Percentiles rank a stretch among this genome's conserved stretches.
phyloP scores from a whole-genome alignment of 2,888 invertebrate species.

The Imbricaverruca yamaguchii region DNA sequence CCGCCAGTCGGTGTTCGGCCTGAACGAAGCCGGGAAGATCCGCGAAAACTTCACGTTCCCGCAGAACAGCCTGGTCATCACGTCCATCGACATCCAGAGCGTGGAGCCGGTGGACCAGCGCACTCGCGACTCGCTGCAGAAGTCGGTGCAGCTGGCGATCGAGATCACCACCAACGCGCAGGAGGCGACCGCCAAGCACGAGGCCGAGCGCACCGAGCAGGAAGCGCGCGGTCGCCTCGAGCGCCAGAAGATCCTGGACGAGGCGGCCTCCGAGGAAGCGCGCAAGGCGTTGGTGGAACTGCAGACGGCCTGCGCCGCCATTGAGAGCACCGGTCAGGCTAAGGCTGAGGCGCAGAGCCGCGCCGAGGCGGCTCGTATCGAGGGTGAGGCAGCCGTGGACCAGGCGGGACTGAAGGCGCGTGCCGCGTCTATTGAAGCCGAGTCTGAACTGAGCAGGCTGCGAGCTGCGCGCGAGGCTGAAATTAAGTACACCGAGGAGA shows the following conservation, averaged over 20 bases:
- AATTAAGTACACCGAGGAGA: constrained; percentile 41
- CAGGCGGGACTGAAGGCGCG: constrained; percentile 45
- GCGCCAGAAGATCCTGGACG: constrained; percentile 46
- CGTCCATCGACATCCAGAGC: constrained; percentile 47
- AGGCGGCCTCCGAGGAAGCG: constrained; percentile 46
- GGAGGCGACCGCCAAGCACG: constrained; percentile 48
- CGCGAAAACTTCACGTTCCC: constrained; percentile 43
- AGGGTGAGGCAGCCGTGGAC: constrained; percentile 47
- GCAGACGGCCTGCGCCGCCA: constrained; percentile 44
- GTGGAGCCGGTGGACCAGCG: constrained; percentile 49
- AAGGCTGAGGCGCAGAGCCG: constrained; percentile 47
- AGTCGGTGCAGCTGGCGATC: constrained; percentile 48
- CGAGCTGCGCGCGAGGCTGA: constrained; percentile 45
- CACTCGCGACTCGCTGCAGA: constrained; percentile 46
- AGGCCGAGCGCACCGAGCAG: constrained; percentile 47
- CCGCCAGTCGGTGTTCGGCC: constrained; percentile 45
- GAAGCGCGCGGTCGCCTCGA: constrained; percentile 47
- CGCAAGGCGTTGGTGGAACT: constrained; percentile 43
- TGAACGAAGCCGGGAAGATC: constrained; percentile 43
- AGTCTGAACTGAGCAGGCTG: constrained; percentile 43
- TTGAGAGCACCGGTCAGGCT: constrained; percentile 47
- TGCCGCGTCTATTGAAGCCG: constrained; percentile 46
- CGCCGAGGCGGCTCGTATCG: constrained; percentile 45
- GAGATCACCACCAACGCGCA: constrained; percentile 49
- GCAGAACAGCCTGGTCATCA: constrained; percentile 45